Base-by-base conservation (phyloP, 2,797 vertebrate genomes). In the Chromobotia macracanthus region DNA sequence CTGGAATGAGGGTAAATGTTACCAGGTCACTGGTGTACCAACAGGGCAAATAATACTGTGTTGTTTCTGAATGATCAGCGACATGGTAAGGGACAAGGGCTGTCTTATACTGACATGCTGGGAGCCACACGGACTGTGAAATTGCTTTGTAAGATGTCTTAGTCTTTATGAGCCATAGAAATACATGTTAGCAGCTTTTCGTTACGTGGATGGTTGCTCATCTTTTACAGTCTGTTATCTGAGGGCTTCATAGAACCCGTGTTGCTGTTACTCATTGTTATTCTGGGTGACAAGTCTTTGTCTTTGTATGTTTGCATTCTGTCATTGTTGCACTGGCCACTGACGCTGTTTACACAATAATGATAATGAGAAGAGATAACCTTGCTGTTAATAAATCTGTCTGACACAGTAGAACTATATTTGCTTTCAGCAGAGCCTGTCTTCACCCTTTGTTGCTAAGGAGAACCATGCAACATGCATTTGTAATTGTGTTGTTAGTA, bases 1-100 rank as follows among this genome's bases (percentile, higher is more conserved):
- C 67, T 71, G 77, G 80, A 72, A 80, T 73, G 23, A 53, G 81
- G 75, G 83, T 85, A 85, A 86, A 86, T 86, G 84, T 83, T 83
- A 85, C 63, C 18, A 75, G 83, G 80, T 85, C 80, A 86, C 78
- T 55, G 44, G 60, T 65, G 68, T 72, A 80, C 77, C 83, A 84
- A 72, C 64, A 51, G 61, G 81, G 72, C 83, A 86, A 86, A 83
- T 81, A 84, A 79, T 78, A 72, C 72, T 60, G 66, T 81, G 75
- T 81, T 66, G 28, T 63, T 53, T 69, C 46, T 44, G 75, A 77
- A 82, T 80, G 80, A 80, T 60, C 68, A 66, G 56, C 67, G 60
- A 73, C 79, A 76, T 56, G 63, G 16, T 73, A 83, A 85, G 83
- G 79, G 75, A 72, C 82, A 85, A 76, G 69, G 51, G 72, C 58